A percentile compares a stretch with the other conserved stretches of the same genome.
phyloP scores from a whole-genome alignment of 2,113 vertebrate species.

The Caranx ignobilis region DNA sequence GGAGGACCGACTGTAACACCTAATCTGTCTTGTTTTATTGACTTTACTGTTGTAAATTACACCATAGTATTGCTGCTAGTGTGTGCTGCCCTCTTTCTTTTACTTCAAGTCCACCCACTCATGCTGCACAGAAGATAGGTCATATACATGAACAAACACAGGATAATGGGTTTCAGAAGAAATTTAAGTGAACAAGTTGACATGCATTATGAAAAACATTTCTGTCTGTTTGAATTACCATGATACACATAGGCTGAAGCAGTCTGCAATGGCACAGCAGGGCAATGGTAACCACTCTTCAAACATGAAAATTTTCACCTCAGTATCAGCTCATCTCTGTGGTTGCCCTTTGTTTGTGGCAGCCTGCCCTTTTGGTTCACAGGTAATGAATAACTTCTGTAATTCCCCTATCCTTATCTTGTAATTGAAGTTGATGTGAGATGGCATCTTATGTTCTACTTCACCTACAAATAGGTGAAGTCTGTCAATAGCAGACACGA shows the following conservation, averaged over 20 bases:
- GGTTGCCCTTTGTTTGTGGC: not conserved
- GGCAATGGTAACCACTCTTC: not conserved
- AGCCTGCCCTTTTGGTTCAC: conserved; percentile 13
- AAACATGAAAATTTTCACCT: conserved; percentile 5
- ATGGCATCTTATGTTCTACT: not conserved
- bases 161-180: not conserved
- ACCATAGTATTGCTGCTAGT: conserved; percentile 20
- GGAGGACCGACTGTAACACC: conserved; percentile 20
- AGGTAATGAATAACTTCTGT: conserved; percentile 36
- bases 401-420: conserved; percentile 11
- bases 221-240: not conserved
- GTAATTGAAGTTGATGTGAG: not conserved
- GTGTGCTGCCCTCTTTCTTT: conserved; percentile 26
- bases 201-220: conserved; percentile 13
- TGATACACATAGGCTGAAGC: not conserved
- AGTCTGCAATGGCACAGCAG: not conserved
- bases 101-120: conserved; percentile 32
- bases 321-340: not conserved
- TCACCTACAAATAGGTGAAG: not conserved
- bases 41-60: conserved; percentile 36
- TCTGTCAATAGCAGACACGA: not conserved
- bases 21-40: conserved; percentile 39
- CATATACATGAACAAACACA: not conserved
- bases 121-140: conserved; percentile 1
- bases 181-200: not conserved